Percentiles rank a stretch among this genome's conserved stretches.
Conservation (phyloP, 2,888 invertebrate genomes). For the Pristionchus mayeri region DNA sequence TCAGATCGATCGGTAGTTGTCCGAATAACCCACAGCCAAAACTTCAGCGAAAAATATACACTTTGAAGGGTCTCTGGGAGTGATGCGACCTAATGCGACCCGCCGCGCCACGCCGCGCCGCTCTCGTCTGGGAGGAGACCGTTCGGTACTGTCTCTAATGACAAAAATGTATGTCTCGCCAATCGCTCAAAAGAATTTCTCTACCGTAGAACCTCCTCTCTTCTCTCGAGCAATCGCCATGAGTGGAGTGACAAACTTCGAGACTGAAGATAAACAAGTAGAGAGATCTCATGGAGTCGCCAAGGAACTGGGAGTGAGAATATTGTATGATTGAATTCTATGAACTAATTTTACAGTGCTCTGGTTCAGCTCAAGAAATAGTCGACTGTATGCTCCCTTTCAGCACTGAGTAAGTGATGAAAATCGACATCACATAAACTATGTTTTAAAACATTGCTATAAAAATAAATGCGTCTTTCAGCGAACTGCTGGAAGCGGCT, state of each 20-base stretch:
- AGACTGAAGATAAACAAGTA: slow-evolving; percentile 26
- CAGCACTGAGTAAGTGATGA: neutral
- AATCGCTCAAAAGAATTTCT: too few relatives aligned
- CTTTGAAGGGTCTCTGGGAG: too few relatives aligned
- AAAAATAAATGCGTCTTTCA: too few relatives aligned
- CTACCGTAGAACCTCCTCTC: neutral
- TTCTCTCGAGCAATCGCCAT: slow-evolving; percentile 14
- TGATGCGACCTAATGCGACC: too few relatives aligned
- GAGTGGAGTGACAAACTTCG: neutral
- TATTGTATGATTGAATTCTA: neutral
- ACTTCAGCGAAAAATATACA: too few relatives aligned
- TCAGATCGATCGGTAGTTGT: too few relatives aligned
- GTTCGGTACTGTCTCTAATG: too few relatives aligned
- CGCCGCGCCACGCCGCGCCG: too few relatives aligned
- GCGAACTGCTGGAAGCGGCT: neutral
- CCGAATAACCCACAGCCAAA: too few relatives aligned
- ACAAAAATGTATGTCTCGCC: too few relatives aligned
- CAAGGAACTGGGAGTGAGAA: neutral
- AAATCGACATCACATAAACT: neutral
- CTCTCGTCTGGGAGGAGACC: too few relatives aligned
- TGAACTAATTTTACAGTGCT: neutral
- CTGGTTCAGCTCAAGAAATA: slow-evolving; percentile 25
- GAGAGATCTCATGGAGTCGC: neutral
- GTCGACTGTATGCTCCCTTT: neutral
- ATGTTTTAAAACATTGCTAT: neutral